These are phyloP conservation scores for Chrysolina oricalcia DNA, from an alignment of 2,888 invertebrate species.

Conservation along the genomic window DNA sequence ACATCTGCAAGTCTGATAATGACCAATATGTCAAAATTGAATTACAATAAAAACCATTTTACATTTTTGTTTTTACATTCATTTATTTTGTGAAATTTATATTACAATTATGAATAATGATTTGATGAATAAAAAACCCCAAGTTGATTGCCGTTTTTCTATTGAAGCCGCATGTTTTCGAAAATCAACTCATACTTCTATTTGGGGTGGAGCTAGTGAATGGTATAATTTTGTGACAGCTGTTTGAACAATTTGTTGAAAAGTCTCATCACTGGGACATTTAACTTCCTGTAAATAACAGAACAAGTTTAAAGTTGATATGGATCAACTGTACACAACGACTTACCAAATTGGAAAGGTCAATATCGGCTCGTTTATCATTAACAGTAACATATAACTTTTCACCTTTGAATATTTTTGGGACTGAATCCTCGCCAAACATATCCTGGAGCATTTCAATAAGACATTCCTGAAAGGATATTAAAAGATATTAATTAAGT, in stretches of 20 bases:
- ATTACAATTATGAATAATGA: neutral
- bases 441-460: conserved; percentile 94
- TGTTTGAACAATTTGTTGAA: conserved; percentile 89
- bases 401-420: conserved; percentile 94
- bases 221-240: conserved; percentile 90
- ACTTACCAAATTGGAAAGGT: conserved; percentile 83
- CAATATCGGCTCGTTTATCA: conserved; percentile 88
- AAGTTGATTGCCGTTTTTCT: neutral
- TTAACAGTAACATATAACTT: conserved; percentile 89
- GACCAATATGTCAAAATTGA: no score
- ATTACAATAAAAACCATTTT: no score
- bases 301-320: conserved; percentile 36
- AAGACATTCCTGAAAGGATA: conserved; percentile 80
- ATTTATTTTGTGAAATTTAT: no score
- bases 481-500: no score
- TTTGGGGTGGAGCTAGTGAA: conserved; percentile 78
- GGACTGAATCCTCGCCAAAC: conserved; percentile 95
- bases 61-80: no score
- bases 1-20: no score
- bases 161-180: neutral
- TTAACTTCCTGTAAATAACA: conserved; percentile 80
- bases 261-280: conserved; percentile 85
- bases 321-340: conserved; percentile 15
- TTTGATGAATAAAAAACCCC: neutral
- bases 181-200: conserved; percentile 43